Conservation (phyloP, 2,113 vertebrate genomes). For the Sorex araneus region DNA sequence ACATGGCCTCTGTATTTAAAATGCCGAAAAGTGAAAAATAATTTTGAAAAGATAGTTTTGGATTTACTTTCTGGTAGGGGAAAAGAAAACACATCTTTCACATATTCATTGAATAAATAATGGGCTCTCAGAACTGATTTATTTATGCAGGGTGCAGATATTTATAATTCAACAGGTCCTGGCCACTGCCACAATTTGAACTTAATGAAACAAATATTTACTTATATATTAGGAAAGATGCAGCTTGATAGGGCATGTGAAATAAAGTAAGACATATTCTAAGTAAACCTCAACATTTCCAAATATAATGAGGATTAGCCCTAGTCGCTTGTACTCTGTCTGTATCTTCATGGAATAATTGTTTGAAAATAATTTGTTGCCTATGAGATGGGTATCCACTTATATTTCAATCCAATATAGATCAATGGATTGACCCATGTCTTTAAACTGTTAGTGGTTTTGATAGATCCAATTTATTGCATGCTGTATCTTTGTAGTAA, state of each 20-base stretch:
- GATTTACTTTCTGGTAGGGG: background rate
- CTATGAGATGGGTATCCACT: conserved; percentile 29
- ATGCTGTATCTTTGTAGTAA: conserved; percentile 65
- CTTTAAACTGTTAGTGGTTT: conserved; percentile 48
- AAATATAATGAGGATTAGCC: conserved; percentile 28
- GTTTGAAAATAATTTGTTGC: conserved; percentile 57
- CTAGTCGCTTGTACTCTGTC: conserved; percentile 47
- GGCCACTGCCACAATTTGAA: conserved; percentile 61
- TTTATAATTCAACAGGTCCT: conserved; percentile 48
- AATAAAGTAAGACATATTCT: conserved; percentile 49
- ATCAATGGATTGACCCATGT: conserved; percentile 31
- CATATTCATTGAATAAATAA: background rate
- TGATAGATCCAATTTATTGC: conserved; percentile 66
- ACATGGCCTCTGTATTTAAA: conserved; percentile 20
- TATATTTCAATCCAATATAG: conserved; percentile 1
- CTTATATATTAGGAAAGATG: conserved; percentile 44
- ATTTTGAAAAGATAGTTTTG: background rate
- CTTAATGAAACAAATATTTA: conserved; percentile 61
- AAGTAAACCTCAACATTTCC: conserved; percentile 60
- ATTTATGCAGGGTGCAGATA: conserved; percentile 57
- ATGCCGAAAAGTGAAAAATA: conserved; percentile 47
- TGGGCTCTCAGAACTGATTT: conserved; percentile 45
- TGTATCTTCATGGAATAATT: conserved; percentile 57
- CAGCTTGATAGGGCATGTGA: conserved; percentile 70
- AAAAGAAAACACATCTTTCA: background rate